phyloP scores from a whole-genome alignment of 2,888 invertebrate species.

The Eurytoma adleriae region DNA sequence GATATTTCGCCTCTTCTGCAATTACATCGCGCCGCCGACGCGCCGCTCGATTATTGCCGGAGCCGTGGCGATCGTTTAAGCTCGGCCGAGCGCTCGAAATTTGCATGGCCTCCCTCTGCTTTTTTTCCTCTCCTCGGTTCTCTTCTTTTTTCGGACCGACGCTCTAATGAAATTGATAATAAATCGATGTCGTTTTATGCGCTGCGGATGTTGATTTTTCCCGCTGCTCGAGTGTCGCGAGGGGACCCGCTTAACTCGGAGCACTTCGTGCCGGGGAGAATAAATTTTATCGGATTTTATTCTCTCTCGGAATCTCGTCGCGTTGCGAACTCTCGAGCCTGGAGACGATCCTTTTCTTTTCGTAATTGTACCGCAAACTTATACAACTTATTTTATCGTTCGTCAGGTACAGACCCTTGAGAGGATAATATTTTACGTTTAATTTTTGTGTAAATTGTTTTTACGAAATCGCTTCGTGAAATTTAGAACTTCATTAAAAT shows the following conservation, averaged over 20 bases:
- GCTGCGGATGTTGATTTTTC: background rate
- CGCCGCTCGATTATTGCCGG: conserved; percentile 12
- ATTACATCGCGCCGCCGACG: conserved; percentile 26
- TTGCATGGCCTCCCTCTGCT: background rate
- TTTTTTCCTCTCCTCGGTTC: no score
- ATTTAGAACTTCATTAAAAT: no score
- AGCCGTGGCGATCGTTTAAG: background rate
- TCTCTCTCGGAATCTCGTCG: background rate
- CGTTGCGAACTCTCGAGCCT: background rate
- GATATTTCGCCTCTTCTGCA: conserved; percentile 47
- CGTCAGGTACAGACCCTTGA: background rate
- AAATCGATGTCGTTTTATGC: conserved; percentile 19
- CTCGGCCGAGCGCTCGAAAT: background rate
- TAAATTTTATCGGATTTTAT: conserved; percentile 2
- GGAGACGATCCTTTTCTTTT: no score
- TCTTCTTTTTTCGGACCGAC: conserved; percentile 9
- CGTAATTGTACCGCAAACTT: background rate
- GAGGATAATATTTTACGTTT: no score
- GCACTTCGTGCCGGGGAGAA: background rate
- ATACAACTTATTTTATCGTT: background rate
- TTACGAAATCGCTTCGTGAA: no score
- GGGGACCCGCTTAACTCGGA: background rate
- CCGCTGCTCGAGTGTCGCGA: background rate
- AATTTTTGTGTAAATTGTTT: no score
- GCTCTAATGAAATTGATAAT: conserved; percentile 46